Percentiles rank a stretch among this genome's conserved stretches.
Conservation (phyloP, 92 coral and sea anemone genomes). For the Porites lobata region DNA sequence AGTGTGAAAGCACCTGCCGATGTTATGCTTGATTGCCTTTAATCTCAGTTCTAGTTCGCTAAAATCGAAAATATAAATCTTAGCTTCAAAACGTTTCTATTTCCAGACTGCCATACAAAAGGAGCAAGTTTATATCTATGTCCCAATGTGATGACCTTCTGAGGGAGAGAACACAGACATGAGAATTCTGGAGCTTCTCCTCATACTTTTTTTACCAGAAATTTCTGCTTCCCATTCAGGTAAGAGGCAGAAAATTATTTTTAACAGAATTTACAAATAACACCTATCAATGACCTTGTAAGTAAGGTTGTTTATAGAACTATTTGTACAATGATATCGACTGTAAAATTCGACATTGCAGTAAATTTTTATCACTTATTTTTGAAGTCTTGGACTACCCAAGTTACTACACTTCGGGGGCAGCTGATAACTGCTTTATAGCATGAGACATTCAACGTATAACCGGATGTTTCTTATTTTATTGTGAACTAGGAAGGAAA, state of each 20-base stretch:
- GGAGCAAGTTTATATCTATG: background rate
- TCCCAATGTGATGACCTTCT: conserved; percentile 21
- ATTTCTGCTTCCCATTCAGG: conserved; percentile 37
- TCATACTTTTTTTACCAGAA: background rate
- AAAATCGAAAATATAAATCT: background rate
- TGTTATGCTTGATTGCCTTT: conserved; percentile 10
- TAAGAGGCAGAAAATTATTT: background rate
- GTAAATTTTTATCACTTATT: too few relatives aligned
- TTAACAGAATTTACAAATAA: too few relatives aligned
- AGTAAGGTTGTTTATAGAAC: background rate
- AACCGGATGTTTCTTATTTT: background rate
- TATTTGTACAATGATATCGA: too few relatives aligned
- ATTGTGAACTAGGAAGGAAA: conserved; percentile 2
- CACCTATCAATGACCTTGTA: background rate
- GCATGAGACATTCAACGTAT: background rate
- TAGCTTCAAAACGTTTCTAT: background rate
- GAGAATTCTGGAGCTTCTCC: conserved; percentile 4
- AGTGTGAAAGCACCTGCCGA: conserved; percentile 33
- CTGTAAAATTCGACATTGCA: background rate
- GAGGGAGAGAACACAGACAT: conserved; percentile 9
- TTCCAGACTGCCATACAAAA: background rate
- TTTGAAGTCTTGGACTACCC: background rate
- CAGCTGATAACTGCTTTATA: background rate
- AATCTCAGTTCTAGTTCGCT: background rate
- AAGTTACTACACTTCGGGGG: background rate